Conservation (phyloP, 2,888 invertebrate genomes). For the Linnaemya tessellans region DNA sequence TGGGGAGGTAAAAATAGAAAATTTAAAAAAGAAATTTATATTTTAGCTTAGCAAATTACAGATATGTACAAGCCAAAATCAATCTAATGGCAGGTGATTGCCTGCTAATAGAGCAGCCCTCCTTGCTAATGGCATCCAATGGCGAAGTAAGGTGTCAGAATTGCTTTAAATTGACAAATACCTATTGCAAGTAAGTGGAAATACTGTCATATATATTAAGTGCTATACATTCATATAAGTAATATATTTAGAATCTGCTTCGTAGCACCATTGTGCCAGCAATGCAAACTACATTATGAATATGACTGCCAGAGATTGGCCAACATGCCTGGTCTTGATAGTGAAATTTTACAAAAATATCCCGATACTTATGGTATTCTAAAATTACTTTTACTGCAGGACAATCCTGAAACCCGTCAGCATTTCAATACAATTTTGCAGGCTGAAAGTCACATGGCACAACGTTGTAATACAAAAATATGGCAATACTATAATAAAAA, state of each 20-base stretch:
- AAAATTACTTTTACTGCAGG: slow-evolving; percentile 84
- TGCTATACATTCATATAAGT: not conserved
- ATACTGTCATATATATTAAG: not conserved
- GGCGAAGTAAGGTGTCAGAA: slow-evolving; percentile 83
- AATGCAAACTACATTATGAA: slow-evolving; percentile 83
- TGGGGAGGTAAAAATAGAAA: slow-evolving; percentile 77
- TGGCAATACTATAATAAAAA: slow-evolving; percentile 85
- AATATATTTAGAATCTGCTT: slow-evolving; percentile 83
- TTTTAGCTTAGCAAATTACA: slow-evolving; percentile 74
- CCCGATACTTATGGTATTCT: slow-evolving; percentile 79
- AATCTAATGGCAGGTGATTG: slow-evolving; percentile 85
- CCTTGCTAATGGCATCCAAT: slow-evolving; percentile 84
- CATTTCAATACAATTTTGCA: slow-evolving; percentile 84
- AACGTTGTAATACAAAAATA: slow-evolving; percentile 84
- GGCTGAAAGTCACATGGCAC: slow-evolving; percentile 86
- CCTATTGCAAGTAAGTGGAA: slow-evolving; percentile 78
- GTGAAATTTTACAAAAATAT: slow-evolving; percentile 80
- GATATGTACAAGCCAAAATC: slow-evolving; percentile 84
- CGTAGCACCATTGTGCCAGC: slow-evolving; percentile 84
- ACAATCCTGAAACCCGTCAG: slow-evolving; percentile 79
- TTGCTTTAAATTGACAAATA: slow-evolving; percentile 82
- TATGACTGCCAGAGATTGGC: slow-evolving; percentile 85
- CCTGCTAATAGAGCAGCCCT: slow-evolving; percentile 85
- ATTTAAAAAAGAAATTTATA: not conserved
- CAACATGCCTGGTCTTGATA: slow-evolving; percentile 76